These are phyloP conservation scores for Thalpophila matura DNA, from an alignment of 2,888 invertebrate species.

Conservation along the genomic window DNA sequence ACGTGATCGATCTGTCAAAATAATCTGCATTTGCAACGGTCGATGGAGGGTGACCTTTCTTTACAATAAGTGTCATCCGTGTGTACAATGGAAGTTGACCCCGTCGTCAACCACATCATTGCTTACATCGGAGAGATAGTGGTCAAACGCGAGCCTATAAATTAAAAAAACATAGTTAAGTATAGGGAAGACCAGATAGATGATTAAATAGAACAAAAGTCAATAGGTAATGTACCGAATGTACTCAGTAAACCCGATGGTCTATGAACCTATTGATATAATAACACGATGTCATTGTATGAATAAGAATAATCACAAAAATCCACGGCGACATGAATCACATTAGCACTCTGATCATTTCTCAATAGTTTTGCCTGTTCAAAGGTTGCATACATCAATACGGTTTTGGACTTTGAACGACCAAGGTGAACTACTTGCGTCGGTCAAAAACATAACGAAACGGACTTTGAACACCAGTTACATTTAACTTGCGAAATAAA, in stretches of 20 bases:
- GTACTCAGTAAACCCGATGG: neutral
- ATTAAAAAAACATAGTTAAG: too few species aligned
- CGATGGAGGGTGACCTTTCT: too few species aligned
- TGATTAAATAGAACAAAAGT: too few species aligned
- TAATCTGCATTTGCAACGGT: too few species aligned
- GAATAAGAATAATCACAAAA: constrained; percentile 8
- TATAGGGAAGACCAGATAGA: too few species aligned
- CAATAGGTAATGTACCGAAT: too few species aligned
- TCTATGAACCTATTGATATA: constrained; percentile 4
- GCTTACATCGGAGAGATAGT: too few species aligned
- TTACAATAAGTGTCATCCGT: too few species aligned
- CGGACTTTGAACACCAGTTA: constrained; percentile 23
- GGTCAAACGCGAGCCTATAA: too few species aligned
- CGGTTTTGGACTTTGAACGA: constrained; percentile 53
- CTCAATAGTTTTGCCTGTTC: constrained; percentile 16
- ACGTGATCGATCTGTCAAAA: too few species aligned
- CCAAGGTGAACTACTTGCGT: constrained; percentile 21
- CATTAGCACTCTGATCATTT: constrained; percentile 13
- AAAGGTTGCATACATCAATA: constrained; percentile 23
- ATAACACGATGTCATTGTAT: constrained; percentile 1
- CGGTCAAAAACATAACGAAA: neutral
- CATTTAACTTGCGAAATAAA: constrained; percentile 17
- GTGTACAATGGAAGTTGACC: too few species aligned
- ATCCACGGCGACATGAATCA: constrained; percentile 15
- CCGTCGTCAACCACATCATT: too few species aligned